Conservation (phyloP, 53 echinoderm and acorn worm genomes). For the Stichopus horrens region DNA sequence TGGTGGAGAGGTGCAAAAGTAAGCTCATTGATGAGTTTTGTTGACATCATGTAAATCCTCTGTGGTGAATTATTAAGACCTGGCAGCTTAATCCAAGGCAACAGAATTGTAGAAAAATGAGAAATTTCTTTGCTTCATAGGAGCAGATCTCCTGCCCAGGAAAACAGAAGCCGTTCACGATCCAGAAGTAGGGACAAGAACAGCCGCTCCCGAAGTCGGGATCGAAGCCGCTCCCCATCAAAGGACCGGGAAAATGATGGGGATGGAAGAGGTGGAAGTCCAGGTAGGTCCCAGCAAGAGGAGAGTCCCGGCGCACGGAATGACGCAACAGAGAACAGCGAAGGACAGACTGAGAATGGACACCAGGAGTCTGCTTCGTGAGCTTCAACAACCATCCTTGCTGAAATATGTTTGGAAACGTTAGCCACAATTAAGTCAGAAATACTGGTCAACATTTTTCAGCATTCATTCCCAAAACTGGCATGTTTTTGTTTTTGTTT, state of each 20-base stretch:
- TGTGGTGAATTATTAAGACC: too few relatives aligned
- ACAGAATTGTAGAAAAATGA: too few relatives aligned
- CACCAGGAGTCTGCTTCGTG: background rate
- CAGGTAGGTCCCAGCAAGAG: background rate
- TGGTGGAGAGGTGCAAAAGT: too few relatives aligned
- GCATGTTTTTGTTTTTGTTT: background rate
- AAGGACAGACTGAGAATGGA: constrained; percentile 4
- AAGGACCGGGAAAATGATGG: constrained; percentile 8
- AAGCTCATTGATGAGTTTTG: too few relatives aligned
- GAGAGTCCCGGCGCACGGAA: background rate
- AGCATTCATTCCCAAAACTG: background rate
- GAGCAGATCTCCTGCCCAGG: constrained; percentile 27
- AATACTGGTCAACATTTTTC: too few relatives aligned
- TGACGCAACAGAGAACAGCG: background rate
- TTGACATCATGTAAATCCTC: too few relatives aligned
- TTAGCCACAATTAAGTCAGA: too few relatives aligned
- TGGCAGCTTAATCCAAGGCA: too few relatives aligned
- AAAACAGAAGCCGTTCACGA: constrained; percentile 28
- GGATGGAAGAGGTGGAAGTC: background rate
- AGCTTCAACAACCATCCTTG: background rate
- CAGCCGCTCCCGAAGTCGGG: background rate
- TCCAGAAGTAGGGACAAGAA: background rate
- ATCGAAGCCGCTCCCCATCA: constrained; percentile 8
- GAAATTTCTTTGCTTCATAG: background rate
- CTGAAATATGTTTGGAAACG: background rate